Conservation (phyloP, 2,888 invertebrate genomes). For the Polymixis flavicincta region DNA sequence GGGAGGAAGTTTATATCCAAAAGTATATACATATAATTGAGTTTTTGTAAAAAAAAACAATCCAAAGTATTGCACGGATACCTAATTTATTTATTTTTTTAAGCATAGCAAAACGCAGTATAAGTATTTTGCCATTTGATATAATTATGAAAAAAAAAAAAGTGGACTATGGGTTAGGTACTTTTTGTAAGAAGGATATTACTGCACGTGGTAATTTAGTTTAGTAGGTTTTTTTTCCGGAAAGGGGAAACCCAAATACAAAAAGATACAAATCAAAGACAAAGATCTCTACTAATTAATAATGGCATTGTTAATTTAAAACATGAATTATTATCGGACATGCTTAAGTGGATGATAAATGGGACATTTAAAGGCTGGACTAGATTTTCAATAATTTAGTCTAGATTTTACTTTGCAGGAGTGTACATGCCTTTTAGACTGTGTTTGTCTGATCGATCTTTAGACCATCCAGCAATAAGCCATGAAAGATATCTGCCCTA, state of each 20-base stretch:
- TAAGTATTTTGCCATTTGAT: too few relatives aligned
- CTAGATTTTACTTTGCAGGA: not conserved
- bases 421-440: not conserved
- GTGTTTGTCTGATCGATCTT: not conserved
- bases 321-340: slow-evolving; percentile 32
- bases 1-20: not conserved
- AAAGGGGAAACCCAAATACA: not conserved
- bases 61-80: not conserved
- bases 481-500: too few relatives aligned
- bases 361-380: not conserved
- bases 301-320: slow-evolving; percentile 16
- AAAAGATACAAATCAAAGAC: slow-evolving; percentile 19
- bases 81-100: too few relatives aligned
- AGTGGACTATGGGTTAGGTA: too few relatives aligned
- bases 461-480: not conserved
- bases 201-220: too few relatives aligned
- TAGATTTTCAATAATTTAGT: slow-evolving; percentile 11
- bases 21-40: not conserved
- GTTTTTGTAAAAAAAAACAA: not conserved
- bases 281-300: slow-evolving; percentile 18
- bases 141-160: too few relatives aligned
- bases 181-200: too few relatives aligned
- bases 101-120: too few relatives aligned
- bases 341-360: slow-evolving; percentile 31
- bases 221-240: not conserved